A percentile compares a stretch with the other conserved stretches of the same genome.
These are phyloP conservation scores for Pomatostomus ruficeps DNA, from an alignment of 2,113 vertebrate species.

Conservation along the genomic window DNA sequence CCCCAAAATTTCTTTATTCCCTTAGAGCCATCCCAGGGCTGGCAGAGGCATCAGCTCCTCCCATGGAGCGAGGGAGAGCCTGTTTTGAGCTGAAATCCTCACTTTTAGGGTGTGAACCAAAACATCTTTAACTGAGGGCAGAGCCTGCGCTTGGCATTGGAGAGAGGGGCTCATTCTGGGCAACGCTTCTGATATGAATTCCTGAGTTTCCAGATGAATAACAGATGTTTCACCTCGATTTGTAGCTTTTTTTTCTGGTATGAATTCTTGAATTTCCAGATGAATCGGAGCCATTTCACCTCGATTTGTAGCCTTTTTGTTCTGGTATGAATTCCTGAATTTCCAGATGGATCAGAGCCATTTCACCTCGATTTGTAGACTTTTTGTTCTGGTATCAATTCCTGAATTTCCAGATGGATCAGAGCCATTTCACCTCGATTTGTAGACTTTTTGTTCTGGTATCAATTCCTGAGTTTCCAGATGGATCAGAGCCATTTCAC, in stretches of 20 bases:
- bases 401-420: background rate
- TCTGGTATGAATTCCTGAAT: background rate
- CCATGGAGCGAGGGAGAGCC: rapidly evolving
- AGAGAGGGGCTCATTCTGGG: background rate
- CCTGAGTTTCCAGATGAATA: background rate
- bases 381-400: background rate
- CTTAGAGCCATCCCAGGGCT: background rate
- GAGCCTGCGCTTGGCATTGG: background rate
- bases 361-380: background rate
- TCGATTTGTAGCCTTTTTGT: background rate
- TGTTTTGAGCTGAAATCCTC: background rate
- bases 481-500: background rate
- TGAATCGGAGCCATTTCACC: background rate
- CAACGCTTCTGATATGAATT: background rate
- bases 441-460: background rate
- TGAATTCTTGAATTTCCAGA: background rate
- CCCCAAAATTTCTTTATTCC: background rate
- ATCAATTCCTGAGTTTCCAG: background rate
- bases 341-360: background rate
- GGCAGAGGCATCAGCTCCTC: background rate
- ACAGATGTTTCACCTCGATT: background rate
- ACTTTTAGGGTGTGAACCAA: background rate
- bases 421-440: background rate
- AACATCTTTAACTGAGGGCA: background rate
- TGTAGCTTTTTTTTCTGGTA: background rate